Base-by-base conservation (phyloP, 2,888 invertebrate species). In the Muschampia staudingeri region DNA sequence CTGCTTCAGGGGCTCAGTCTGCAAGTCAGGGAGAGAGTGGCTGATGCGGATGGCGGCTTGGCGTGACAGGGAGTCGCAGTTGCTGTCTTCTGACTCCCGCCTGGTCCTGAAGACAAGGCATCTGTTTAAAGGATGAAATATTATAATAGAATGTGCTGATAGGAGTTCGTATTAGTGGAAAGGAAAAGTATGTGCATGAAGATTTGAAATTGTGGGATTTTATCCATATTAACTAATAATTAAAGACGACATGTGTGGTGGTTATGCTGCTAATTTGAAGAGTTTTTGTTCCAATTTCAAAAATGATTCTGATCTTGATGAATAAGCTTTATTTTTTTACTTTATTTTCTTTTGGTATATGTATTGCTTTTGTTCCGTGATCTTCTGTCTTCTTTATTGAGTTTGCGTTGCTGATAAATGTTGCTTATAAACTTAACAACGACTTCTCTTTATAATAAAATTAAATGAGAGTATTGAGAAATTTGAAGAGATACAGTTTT, bases 31-130 rank as follows among this genome's bases (percentile, higher is more conserved):
- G 34, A 98, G 93, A 0, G 98, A 98, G 92, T 98, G 98, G 88
- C 98, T 98, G 93, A 98, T 98, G 79, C 98, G 97, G 82, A 98
- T 98, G 6, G 98, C 98, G 0, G 98, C 97, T 89, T 98, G 98
- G 9, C 97, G 97, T 1, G 97, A 97, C 61, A 97, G 94, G 1
- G 97, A 97, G 87, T 97, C 97, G 84, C 97, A 97, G 87, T 96
- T 96, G 85, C 97, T 97, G 80, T 97, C 97, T 82, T 97, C 95
- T 0, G 97, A 97, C 14, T 96, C 95, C 1, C 97, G 93, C 11
- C 97, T 91, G 44, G 95, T 92, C 91, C 97, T 97, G 91, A 83
- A 87, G 87, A 91, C 25, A 80, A 80, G 80, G 80, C 80, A 80
- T 80, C 80, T 80, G 80, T 80, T 80, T 76, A 76, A 69, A 76